A percentile compares a stretch with the other conserved stretches of the same genome.
phyloP scores from a whole-genome alignment of 2,888 invertebrate species.

The Lasioglossum marginatum region DNA sequence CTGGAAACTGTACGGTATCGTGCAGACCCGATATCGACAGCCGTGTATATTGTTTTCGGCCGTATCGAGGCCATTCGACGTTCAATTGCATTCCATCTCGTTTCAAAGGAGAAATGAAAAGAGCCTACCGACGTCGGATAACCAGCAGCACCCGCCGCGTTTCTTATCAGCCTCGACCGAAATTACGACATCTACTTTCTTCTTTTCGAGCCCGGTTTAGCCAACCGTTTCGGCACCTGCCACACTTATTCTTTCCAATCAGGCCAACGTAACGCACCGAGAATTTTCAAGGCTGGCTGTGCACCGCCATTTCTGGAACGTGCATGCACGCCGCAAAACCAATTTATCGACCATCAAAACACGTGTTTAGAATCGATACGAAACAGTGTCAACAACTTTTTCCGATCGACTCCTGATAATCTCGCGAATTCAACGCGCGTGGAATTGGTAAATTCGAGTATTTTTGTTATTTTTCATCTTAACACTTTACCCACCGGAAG shows the following conservation, averaged over 20 bases:
- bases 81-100: slow-evolving; percentile 53
- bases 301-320: slow-evolving; percentile 16
- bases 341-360: slow-evolving; percentile 52
- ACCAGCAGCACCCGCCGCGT: slow-evolving; percentile 70
- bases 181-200: slow-evolving; percentile 74
- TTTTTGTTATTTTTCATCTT: too few species aligned
- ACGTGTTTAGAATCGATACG: slow-evolving; percentile 23
- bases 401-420: slow-evolving; percentile 16
- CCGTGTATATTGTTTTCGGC: background rate
- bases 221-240: slow-evolving; percentile 17
- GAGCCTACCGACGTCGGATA: slow-evolving; percentile 56
- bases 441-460: background rate
- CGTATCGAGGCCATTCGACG: slow-evolving; percentile 26
- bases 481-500: too few species aligned
- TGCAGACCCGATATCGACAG: background rate
- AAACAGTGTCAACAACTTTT: slow-evolving; percentile 24
- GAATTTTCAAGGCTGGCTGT: slow-evolving; percentile 63
- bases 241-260: slow-evolving; percentile 64
- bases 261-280: slow-evolving; percentile 57
- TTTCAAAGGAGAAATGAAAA: slow-evolving; percentile 61
- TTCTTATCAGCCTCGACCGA: slow-evolving; percentile 74
- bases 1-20: background rate
- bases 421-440: background rate
- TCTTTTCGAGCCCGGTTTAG: slow-evolving; percentile 17
- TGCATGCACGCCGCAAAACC: slow-evolving; percentile 30